Conservation (phyloP, 2,888 invertebrate species). For the Leptinotarsa peninsularis region DNA sequence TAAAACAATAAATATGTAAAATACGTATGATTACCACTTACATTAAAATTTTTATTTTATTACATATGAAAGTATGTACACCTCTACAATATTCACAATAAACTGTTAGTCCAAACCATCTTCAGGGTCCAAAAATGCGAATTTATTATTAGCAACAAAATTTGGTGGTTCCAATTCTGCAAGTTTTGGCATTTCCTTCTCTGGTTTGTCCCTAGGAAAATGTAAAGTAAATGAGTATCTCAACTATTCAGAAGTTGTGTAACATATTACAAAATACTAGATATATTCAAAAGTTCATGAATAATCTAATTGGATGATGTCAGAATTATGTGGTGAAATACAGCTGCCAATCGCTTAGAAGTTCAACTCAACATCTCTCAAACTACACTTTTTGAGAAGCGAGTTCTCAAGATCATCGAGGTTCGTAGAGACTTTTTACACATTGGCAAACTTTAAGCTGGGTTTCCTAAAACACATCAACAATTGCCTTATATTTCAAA, state of each 20-base stretch:
- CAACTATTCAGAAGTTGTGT: neutral
- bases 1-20: conserved; percentile 56
- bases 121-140: conserved; percentile 78
- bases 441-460: no score
- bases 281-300: no score
- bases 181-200: conserved; percentile 76
- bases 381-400: no score
- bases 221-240: neutral
- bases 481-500: no score
- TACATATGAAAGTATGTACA: conserved; percentile 40
- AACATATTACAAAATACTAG: no score
- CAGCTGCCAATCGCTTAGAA: no score
- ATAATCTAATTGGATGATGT: no score
- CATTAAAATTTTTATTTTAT: conserved; percentile 42
- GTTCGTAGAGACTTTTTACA: no score
- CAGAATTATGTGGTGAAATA: no score
- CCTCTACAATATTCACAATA: conserved; percentile 34
- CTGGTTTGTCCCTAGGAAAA: conserved; percentile 60
- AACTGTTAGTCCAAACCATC: conserved; percentile 58
- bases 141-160: conserved; percentile 83
- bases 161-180: conserved; percentile 81
- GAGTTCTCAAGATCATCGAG: no score
- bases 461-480: no score
- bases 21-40: conserved; percentile 44
- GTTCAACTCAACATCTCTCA: no score